Evolutionary conservation across 92 coral and sea anemone species (phyloP), one percentile per base, ranked within the genome.

Genomic region (Parazoanthus atlanticus): DNA sequence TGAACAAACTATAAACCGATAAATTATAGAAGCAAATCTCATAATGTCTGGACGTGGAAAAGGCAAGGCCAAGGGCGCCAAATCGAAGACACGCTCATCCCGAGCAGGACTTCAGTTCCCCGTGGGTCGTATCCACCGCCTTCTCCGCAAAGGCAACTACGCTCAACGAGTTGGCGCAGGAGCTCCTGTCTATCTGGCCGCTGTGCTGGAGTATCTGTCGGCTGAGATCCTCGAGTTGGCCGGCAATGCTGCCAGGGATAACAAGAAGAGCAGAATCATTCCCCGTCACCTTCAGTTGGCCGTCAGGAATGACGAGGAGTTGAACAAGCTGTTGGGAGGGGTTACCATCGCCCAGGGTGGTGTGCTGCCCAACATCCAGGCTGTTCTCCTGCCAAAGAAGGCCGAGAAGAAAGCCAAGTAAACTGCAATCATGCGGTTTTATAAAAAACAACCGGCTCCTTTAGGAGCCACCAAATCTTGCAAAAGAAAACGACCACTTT

Each of bases 181-280:
- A 5, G 47, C 47, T 43, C 47, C 47, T 7, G 47, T 43, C 47
- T 43, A 43, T 43, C 47, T 43, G 47, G 47, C 47, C 47, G 47
- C 47, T 43, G 47, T 43, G 47, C 47, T 43, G 47, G 47, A 43
- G 47, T 65, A 65, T 65, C 28, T 72, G 77, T 72, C 77, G 77
- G 77, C 77, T 72, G 77, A 72, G 77, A 72, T 72, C 28, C 77
- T 72, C 41, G 77, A 72, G 77, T 72, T 72, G 77, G 77, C 77
- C 28, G 77, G 77, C 4, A 43, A 43, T 43, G 47, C 47, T 5
- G 47, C 47, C 47, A 43, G 47, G 4, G 47, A 43, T 64, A 64
- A 64, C 28, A n/a, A 43, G 4, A 43, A 43, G 47, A 43, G 47
- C 47, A 43, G 47, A 43, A 43, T 65, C 71, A 65, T 65, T 65